phyloP scores from a whole-genome alignment of 1,140 invertebrate species.

The Mamestra configurata region DNA sequence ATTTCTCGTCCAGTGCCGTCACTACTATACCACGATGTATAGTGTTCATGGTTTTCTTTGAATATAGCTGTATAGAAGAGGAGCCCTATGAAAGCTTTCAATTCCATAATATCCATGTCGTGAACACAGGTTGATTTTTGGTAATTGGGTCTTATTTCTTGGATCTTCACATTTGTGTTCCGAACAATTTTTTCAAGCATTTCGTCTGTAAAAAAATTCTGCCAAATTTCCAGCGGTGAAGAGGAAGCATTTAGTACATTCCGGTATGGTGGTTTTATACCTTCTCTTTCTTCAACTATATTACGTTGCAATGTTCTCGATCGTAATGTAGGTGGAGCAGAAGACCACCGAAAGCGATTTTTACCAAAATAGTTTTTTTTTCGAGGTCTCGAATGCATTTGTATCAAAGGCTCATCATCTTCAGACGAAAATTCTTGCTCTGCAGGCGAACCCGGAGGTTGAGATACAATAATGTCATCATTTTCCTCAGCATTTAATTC shows the following conservation, averaged over 20 bases:
- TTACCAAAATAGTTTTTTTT: slow-evolving; percentile 36
- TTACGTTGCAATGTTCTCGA: slow-evolving; percentile 53
- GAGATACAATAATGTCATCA: neutral
- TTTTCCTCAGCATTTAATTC: neutral
- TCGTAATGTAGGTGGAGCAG: slow-evolving; percentile 34
- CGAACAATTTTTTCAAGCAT: slow-evolving; percentile 54
- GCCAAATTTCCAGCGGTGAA: slow-evolving; percentile 50
- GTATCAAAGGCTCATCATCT: slow-evolving; percentile 1
- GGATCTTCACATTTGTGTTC: slow-evolving; percentile 51
- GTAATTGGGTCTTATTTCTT: slow-evolving; percentile 51
- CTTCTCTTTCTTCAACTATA: slow-evolving; percentile 43
- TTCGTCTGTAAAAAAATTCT: slow-evolving; percentile 51
- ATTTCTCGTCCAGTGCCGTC: slow-evolving; percentile 68
- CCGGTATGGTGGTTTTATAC: slow-evolving; percentile 49
- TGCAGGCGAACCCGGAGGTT: neutral
- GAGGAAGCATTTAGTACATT: slow-evolving; percentile 40
- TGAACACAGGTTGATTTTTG: slow-evolving; percentile 55
- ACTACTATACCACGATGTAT: slow-evolving; percentile 60
- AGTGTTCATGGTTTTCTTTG: slow-evolving; percentile 67
- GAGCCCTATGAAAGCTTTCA: slow-evolving; percentile 65
- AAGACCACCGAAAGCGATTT: slow-evolving; percentile 53
- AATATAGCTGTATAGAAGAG: slow-evolving; percentile 63
- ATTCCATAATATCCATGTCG: slow-evolving; percentile 57
- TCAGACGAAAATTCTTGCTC: slow-evolving; percentile 14
- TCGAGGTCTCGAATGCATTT: neutral